Base-by-base conservation (phyloP, 2,113 vertebrate genomes). In the Holacanthus passer region DNA sequence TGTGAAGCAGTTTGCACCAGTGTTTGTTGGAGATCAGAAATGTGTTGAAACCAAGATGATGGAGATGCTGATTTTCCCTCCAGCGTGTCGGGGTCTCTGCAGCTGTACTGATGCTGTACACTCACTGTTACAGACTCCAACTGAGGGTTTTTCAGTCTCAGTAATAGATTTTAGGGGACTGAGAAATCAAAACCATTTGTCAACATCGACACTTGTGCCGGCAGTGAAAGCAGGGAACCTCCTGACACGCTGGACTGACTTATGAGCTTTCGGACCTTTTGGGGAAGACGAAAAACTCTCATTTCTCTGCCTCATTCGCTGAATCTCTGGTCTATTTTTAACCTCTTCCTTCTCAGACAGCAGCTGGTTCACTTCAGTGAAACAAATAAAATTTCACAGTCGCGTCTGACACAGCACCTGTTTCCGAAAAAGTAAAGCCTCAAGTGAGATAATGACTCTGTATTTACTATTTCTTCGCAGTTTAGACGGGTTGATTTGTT, bases 121-220 rank as follows among this genome's bases (percentile, higher is more conserved):
- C 53, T 80, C 47, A 35, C 66, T 53, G 48, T 66, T 70, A 53
- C 13, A 74, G 59, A 59, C 62, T 9, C 45, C 22, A 79, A 62
- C 37, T 24, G 32, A 73, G 56, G 32, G 7, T 65, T 70, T 68
- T 71, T 43, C 64, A 19, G 43, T 72, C 73, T 63, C 55, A 35
- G 73, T 86, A 84, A 90, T 84, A 59, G 74, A 82, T 86, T 88
- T 87, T 47, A 53, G 73, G 59, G 24, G 13, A 64, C 72, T 47
- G 84, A 78, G 78, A 81, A 86, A 87, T 81, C 81, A 84, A 73
- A 88, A 67, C 77, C 82, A 86, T 92, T 91, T 84, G 71, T 93
- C 88, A 91, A 62, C 62, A 84, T 84, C 27, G 76, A 84, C 89
- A 79, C 78, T 45, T 59, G 73, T 77, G 77, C 68, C 81, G 52